Evolutionary conservation across 2,888 invertebrate species (phyloP), one percentile per base, ranked within the genome.

Genomic region (Zhuqinia jingwanae): DNA sequence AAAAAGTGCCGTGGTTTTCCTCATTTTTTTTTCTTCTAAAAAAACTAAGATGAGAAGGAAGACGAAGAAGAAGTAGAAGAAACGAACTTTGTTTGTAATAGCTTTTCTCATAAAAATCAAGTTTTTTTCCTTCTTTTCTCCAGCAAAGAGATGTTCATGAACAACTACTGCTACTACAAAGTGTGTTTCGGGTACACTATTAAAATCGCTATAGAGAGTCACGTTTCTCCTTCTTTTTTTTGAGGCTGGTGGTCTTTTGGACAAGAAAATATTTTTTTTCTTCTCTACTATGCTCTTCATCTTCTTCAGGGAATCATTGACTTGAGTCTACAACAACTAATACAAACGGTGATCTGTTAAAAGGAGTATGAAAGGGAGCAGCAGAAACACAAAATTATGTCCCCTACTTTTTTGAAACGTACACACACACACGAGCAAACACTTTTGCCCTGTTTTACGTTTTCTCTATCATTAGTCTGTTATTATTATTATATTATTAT

Each of bases 271-370:
- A 85, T 79, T 22, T 60, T 76, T 75, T 80, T 36, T 47, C 30
- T 50, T 70, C 15, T 58, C 50, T 42, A 13, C 30, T 20, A 36
- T 60, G 17, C 50, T 60, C 75, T 42, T 82, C 68, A 65, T 45
- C 77, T 79, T 85, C 88, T 82, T 85, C 45, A 68, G 85, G 88
- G 85, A 82, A 85, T 85, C 85, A 85, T 88, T 88, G 78, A 85
- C 85, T 88, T 85, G 81, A 78, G 47, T 78, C 45, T 65, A 68
- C 80, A 68, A 68, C 80, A 68, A 65, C 76, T 80, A 80, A 80
- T 80, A 85, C 85, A 85, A 85, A 8, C 3, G 36, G 36, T 76
- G 50, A 60, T 30, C 25, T 53, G 5, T 36, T 8, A 3, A 36
- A 8, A n/a, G n/a, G n/a, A n/a, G n/a, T n/a, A n/a, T 36, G 36